phyloP scores from a whole-genome alignment of 2,888 invertebrate genomes.

The Emmelina monodactyla region DNA sequence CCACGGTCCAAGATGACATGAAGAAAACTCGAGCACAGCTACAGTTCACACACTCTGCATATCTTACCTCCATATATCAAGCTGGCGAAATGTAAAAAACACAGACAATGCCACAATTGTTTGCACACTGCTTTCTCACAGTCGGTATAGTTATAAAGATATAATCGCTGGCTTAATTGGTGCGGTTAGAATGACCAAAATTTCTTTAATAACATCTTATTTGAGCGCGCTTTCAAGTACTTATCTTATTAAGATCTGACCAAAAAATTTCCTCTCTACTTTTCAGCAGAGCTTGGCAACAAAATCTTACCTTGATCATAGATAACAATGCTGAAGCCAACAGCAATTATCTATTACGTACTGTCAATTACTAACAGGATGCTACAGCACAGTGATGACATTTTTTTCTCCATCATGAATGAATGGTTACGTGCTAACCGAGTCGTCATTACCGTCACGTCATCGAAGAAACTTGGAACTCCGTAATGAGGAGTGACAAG shows the following conservation, averaged over 20 bases:
- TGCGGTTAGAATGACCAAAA: slow-evolving; percentile 56
- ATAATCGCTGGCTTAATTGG: slow-evolving; percentile 55
- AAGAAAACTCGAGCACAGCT: slow-evolving; percentile 42
- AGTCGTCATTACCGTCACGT: slow-evolving; percentile 26
- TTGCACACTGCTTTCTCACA: slow-evolving; percentile 62
- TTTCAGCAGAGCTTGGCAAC: too few relatives aligned
- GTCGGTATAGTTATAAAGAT: slow-evolving; percentile 36
- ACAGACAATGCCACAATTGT: slow-evolving; percentile 64
- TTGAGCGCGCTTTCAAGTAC: too few relatives aligned
- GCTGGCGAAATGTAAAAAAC: slow-evolving; percentile 52
- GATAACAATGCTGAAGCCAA: too few relatives aligned
- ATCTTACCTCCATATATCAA: slow-evolving; percentile 62
- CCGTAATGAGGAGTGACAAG: too few relatives aligned
- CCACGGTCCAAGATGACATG: slow-evolving; percentile 58
- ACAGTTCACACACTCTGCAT: slow-evolving; percentile 62
- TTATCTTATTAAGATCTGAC: too few relatives aligned
- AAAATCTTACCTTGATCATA: too few relatives aligned
- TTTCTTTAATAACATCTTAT: too few relatives aligned
- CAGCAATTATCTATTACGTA: too few relatives aligned
- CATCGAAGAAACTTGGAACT: slow-evolving; percentile 43
- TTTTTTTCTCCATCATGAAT: slow-evolving; percentile 37
- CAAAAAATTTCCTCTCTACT: too few relatives aligned
- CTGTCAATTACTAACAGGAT: slow-evolving; percentile 34
- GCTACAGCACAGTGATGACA: slow-evolving; percentile 24
- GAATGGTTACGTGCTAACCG: slow-evolving; percentile 31